Evolutionary conservation across 2,888 invertebrate genomes (phyloP), one percentile per base, ranked within the genome.

Genomic region (Acanthosepion esculentum): DNA sequence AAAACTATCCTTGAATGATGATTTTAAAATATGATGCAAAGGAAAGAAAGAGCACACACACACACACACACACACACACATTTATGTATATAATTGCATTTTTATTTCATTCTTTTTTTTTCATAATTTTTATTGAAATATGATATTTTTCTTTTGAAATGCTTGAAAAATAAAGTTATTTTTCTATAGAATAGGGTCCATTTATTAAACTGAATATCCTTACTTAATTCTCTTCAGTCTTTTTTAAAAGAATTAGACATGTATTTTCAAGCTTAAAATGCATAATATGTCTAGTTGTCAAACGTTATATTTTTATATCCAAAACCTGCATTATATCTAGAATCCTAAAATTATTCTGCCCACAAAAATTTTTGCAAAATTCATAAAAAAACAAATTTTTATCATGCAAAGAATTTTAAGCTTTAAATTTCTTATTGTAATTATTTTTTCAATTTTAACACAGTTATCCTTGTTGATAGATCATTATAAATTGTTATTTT

Each of bases 21-120:
- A 78, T n/a, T n/a, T 78, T 78, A n/a, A 78, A 78, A 78, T n/a
- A n/a, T 78, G n/a, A n/a, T 78, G n/a, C n/a, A 12, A 78, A 7
- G n/a, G 12, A 78, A 78, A n/a, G 12, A n/a, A n/a, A n/a, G n/a
- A 20, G n/a, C 78, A 78, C n/a, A 78, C n/a, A n/a, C n/a, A 78
- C n/a, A 78, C n/a, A 78, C n/a, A 78, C n/a, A n/a, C n/a, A 78
- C n/a, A 33, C 8, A 78, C n/a, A 78, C n/a, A n/a, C n/a, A n/a
- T n/a, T n/a, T n/a, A n/a, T 78, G n/a, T 78, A 78, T 78, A 78
- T 78, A 78, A 78, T 78, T 78, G 78, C 78, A 78, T 78, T 78
- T 78, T 78, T 78, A 78, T 78, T 78, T 78, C n/a, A 78, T 78
- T n/a, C n/a, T 12, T 15, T 78, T n/a, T n/a, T 78, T 78, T 78